Evolutionary conservation across 2,113 vertebrate genomes (phyloP).

Genomic region (Tragulus kanchil): DNA sequence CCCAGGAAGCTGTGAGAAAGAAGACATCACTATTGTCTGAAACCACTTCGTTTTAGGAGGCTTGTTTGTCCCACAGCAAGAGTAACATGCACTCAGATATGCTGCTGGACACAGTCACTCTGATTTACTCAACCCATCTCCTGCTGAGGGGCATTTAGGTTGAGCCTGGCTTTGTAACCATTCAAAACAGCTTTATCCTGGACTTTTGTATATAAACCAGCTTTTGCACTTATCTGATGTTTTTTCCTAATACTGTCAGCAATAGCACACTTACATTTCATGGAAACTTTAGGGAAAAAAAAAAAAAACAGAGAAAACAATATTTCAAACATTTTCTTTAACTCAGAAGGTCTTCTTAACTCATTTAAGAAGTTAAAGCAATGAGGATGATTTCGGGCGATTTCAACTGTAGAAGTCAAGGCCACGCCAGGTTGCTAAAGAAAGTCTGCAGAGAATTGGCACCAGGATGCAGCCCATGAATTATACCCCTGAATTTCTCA

Average conservation of each 20-base stretch:
- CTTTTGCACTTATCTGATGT: neutral
- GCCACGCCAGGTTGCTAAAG: too few species aligned
- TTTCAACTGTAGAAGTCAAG: neutral
- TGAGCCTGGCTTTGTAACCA: neutral
- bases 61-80: neutral
- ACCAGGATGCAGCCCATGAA: neutral
- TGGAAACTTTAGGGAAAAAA: neutral
- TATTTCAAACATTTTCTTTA: neutral
- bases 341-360: neutral
- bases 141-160: neutral
- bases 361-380: slow-evolving; percentile 28
- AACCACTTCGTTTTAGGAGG: neutral
- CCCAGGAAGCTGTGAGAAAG: neutral
- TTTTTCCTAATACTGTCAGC: neutral
- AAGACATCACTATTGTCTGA: neutral
- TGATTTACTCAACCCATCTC: neutral
- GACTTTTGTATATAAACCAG: neutral
- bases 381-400: neutral
- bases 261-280: neutral
- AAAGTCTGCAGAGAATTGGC: neutral
- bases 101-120: fast-evolving
- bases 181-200: neutral
- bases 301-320: neutral
- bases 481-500: neutral
- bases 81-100: neutral